These are phyloP conservation scores for Drosophila melanica DNA, from an alignment of 1,140 invertebrate genomes.

Conservation along the genomic window DNA sequence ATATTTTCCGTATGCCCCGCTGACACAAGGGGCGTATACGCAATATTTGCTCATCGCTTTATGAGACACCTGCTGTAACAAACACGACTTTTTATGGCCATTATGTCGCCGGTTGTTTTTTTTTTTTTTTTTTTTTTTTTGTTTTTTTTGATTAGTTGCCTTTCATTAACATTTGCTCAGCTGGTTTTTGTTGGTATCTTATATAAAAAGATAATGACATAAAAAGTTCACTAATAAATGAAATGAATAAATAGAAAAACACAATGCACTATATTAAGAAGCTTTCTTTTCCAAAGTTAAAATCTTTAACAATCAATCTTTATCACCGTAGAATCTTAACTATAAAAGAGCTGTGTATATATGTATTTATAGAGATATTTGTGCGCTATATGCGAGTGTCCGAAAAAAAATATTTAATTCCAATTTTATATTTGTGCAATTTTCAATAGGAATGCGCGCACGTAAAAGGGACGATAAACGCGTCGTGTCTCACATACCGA, in stretches of 20 bases:
- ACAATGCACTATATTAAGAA: no score
- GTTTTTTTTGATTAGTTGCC: not conserved
- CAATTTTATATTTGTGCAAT: no score
- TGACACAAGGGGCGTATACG: not conserved
- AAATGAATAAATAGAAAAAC: no score
- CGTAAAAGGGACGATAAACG: no score
- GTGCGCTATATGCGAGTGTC: not conserved
- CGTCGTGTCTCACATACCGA: no score
- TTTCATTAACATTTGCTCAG: conserved; percentile 4
- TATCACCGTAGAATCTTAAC: not conserved
- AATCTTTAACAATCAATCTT: no score
- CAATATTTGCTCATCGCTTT: conserved; percentile 16
- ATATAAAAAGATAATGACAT: no score
- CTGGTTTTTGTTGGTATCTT: not conserved
- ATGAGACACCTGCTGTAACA: not conserved
- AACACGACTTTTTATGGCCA: not conserved
- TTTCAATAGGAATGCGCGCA: no score
- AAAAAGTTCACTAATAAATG: no score
- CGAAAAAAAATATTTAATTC: no score
- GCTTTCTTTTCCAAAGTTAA: no score
- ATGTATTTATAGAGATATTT: not conserved
- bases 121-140: not conserved
- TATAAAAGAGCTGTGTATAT: no score
- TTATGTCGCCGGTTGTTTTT: not conserved
- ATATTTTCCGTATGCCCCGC: conserved; percentile 13